Evolutionary conservation across 2,113 vertebrate genomes (phyloP).

Genomic region (Origma solitaria): DNA sequence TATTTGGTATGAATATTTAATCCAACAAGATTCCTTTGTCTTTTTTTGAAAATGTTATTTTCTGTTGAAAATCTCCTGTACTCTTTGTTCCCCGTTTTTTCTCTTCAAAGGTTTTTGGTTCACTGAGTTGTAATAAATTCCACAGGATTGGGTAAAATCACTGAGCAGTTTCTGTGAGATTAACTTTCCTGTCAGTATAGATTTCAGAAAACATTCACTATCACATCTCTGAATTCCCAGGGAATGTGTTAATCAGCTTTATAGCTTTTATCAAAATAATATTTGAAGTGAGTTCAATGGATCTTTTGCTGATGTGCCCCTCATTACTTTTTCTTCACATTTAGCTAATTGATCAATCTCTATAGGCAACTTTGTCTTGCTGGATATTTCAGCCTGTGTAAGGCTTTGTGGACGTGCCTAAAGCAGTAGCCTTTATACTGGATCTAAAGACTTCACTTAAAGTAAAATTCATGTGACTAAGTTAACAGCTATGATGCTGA

Average conservation of each 20-base stretch:
- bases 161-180: not conserved
- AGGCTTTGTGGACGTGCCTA: not conserved
- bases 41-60: not conserved
- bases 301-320: not conserved
- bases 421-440: not conserved
- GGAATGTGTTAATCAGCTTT: conserved; percentile 23
- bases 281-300: conserved; percentile 1
- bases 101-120: not conserved
- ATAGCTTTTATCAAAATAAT: conserved; percentile 9
- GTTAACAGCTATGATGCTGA: not conserved
- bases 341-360: not conserved
- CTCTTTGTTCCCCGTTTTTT: not conserved
- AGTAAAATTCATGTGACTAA: not conserved
- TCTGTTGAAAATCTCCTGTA: not conserved
- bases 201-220: conserved; percentile 9
- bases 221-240: not conserved
- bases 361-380: not conserved
- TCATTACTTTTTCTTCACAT: not conserved
- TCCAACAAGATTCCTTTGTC: not conserved
- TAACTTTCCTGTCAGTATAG: not conserved
- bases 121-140: not conserved
- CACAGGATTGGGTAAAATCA: not conserved
- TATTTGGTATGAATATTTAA: not conserved
- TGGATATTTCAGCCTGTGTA: not conserved
- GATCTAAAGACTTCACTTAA: not conserved